Evolutionary conservation across 2,888 invertebrate genomes (phyloP).

Genomic region (Arenicola marina): DNA sequence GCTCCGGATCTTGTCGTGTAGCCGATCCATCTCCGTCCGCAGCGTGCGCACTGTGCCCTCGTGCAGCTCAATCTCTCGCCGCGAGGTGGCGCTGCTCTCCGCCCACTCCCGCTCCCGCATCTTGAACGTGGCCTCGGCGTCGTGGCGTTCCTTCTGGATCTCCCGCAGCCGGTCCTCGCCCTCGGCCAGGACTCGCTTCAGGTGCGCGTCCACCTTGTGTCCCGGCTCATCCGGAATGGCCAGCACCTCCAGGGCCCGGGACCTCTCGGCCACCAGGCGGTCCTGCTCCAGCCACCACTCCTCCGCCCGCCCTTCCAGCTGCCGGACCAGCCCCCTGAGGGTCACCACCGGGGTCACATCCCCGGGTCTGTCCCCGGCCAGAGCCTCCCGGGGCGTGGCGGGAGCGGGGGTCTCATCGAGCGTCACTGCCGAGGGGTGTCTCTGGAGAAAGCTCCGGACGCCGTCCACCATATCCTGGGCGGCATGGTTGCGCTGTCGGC

Average conservation of each 20-base stretch:
- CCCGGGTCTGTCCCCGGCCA: neutral
- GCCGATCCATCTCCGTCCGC: conserved; percentile 6
- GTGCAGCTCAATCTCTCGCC: neutral
- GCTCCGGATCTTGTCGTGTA: conserved; percentile 3
- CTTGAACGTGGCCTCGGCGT: neutral
- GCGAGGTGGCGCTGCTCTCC: neutral
- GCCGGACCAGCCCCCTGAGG: neutral
- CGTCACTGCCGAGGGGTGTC: neutral
- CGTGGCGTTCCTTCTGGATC: neutral
- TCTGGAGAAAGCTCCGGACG: neutral
- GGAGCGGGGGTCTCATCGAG: neutral
- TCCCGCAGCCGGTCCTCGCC: neutral
- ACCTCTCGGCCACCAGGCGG: neutral
- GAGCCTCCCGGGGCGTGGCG: neutral
- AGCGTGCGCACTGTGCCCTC: neutral
- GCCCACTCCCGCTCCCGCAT: neutral
- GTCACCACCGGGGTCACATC: neutral
- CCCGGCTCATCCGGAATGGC: neutral
- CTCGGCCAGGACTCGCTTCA: neutral
- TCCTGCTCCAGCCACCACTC: neutral
- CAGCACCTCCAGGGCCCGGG: neutral
- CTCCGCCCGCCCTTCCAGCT: neutral
- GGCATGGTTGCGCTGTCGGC: neutral
- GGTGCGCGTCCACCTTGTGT: neutral
- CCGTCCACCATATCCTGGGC: neutral